Evolutionary conservation across 30 jellyfish, hydroid and myxozoan species (phyloP), one percentile per base, ranked within the genome.

Genomic region (Rhopilema esculentum): DNA sequence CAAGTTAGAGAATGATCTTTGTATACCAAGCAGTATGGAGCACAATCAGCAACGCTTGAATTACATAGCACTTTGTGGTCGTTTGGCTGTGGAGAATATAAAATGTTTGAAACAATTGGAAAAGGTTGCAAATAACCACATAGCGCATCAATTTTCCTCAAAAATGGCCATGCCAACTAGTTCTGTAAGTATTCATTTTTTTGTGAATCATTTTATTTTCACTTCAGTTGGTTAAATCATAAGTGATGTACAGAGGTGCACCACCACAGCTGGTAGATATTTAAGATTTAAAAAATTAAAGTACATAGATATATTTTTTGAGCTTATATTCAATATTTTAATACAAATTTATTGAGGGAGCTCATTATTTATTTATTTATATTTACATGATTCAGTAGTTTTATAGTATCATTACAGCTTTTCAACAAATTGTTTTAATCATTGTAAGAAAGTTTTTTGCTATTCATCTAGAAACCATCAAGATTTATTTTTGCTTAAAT

Each of bases 31-130:
- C 57, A 30, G n/a, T 57, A 78, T 1, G 63, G 88, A 78, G 2
- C 78, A 51, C 66, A 53, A 28, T 2, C 29, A 78, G 24, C 79
- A 78, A 63, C 65, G 88, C 28, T 29, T n/a, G 79, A 67, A 63
- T 62, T 78, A 78, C 50, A 62, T 78, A 23, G 66, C 57, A 40
- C 57, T 40, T 40, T 40, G 57, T 40, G 57, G 57, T 40, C 57
- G 57, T 40, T 40, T 40, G 6, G 75, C 75, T 21, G 75, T 65
- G 28, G 75, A 65, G 32, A 65, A 65, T 29, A 65, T 65, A 27
- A 65, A 65, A 65, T 65, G 75, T 29, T 29, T 65, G 21, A 9
- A 65, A 2, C 40, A 18, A 1, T 65, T 65, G 75, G 32, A 65
- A 29, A 29, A 65, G 28, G 75, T 65, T 65, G 28, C 75, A 65